Evolutionary conservation across 2,888 invertebrate species (phyloP), one percentile per base, ranked within the genome.

Genomic region (Pristionchus fissidentatus): DNA sequence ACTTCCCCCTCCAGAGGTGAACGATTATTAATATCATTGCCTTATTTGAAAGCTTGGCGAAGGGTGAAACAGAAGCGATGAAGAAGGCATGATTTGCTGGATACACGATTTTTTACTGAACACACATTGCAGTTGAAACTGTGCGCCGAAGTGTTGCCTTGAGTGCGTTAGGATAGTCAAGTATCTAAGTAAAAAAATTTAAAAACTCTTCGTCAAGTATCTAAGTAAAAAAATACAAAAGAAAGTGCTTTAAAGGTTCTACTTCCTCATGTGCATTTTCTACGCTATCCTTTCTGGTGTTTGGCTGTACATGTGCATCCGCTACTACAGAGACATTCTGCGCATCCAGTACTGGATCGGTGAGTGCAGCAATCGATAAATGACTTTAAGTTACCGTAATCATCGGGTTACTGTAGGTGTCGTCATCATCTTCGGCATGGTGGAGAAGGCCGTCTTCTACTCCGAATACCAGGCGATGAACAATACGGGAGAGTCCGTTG

Each of bases 271-370:
- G 96, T 97, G 97, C 91, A 94, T 95, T 5, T 95, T 96, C 81
- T 97, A 97, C 93, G 95, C 96, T 0, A 92, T 95, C n/a, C 94
- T 95, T 90, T 96, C 96, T 43, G 92, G 96, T 0, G 94, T 95
- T 52, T 97, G 97, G 97, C 94, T 97, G 81, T 91, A 95, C 0
- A 95, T 96, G 78, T 96, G 96, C 83, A 96, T 95, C 90, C 93
- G 95, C 88, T 96, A 96, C 93, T 97, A 97, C 97, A 94, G 96
- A 60, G 97, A 97, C 93, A 93, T 97, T 35, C 94, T 97, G 81
- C 94, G 97, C 49, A 96, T 97, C 66, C 97, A 98, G 94, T 97
- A 97, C 93, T 97, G 97, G 97, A 97, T 98, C 92, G 97, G 97
- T 8, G 15, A 84, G 86, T 70, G 66, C 8, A 2, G 1, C 22